Evolutionary conservation across 2,888 invertebrate genomes (phyloP).

Genomic region (Dysmachus trigonus): DNA sequence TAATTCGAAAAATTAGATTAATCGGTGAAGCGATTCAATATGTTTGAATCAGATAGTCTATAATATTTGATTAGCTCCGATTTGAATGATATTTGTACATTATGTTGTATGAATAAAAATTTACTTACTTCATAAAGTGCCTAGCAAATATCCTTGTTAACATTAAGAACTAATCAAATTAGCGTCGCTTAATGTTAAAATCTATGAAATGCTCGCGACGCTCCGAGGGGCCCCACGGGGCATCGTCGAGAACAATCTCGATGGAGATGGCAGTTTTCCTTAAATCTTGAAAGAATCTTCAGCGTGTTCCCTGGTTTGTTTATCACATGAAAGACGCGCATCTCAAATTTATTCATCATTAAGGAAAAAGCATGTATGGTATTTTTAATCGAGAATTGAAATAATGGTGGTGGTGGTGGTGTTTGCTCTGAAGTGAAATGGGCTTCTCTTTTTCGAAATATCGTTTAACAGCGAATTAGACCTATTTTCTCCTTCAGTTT

Average conservation of each 20-base stretch:
- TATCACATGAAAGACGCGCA: background rate
- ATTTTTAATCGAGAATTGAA: conserved; percentile 5
- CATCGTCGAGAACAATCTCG: conserved; percentile 26
- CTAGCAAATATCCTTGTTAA: conserved; percentile 60
- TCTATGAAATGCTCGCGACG: conserved; percentile 7
- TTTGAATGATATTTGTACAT: no score
- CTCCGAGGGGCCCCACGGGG: background rate
- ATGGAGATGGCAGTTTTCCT: conserved; percentile 16
- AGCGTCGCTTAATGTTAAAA: conserved; percentile 24
- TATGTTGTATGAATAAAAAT: background rate
- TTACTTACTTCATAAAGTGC: conserved; percentile 64
- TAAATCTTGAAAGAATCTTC: background rate
- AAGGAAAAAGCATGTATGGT: conserved; percentile 8
- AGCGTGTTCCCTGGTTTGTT: background rate
- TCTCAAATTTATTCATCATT: conserved; percentile 15
- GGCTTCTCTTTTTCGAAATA: background rate
- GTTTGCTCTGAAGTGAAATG: background rate
- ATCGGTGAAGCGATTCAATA: no score
- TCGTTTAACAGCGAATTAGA: conserved; percentile 10
- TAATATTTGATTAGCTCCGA: no score
- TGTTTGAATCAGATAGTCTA: no score
- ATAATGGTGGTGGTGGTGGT: background rate
- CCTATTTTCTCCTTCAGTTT: background rate
- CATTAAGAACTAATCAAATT: conserved; percentile 32
- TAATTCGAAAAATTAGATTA: no score